A percentile compares a stretch with the other conserved stretches of the same genome.
Evolutionary conservation across 2,888 invertebrate species (phyloP).

Genomic region (Aphrophora alni): DNA sequence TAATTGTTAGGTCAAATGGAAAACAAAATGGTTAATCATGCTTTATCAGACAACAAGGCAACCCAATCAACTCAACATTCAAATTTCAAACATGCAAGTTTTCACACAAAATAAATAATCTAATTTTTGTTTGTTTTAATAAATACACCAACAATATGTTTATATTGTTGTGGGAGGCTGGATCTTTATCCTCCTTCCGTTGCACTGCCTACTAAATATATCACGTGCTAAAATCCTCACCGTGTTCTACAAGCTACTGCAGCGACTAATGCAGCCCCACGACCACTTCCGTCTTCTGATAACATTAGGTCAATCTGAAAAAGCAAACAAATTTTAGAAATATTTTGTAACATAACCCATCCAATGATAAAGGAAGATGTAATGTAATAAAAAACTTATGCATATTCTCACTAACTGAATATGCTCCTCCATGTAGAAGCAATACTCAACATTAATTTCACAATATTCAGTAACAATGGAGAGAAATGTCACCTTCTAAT

Average conservation of each 20-base stretch:
- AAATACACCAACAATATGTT: slow-evolving; percentile 1
- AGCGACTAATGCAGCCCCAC: slow-evolving; percentile 95
- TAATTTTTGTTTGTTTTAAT: background rate
- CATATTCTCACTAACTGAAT: too few relatives aligned
- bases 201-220: background rate
- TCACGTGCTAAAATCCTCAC: slow-evolving; percentile 16
- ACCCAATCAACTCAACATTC: background rate
- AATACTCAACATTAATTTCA: too few relatives aligned
- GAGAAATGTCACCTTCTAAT: too few relatives aligned
- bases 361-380: background rate
- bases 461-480: too few relatives aligned
- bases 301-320: slow-evolving; percentile 91
- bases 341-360: background rate
- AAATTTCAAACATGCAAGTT: background rate
- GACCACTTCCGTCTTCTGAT: slow-evolving; percentile 95
- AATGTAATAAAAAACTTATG: too few relatives aligned
- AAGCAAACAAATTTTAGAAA: slow-evolving; percentile 36
- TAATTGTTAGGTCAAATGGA: background rate
- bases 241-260: slow-evolving; percentile 62
- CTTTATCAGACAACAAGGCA: background rate
- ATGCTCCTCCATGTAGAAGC: too few relatives aligned
- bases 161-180: background rate
- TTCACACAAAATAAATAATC: background rate
- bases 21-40: background rate
- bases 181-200: background rate